These are phyloP conservation scores for Melanerpes formicivorus DNA, from an alignment of 2,113 vertebrate species.

Conservation along the genomic window DNA sequence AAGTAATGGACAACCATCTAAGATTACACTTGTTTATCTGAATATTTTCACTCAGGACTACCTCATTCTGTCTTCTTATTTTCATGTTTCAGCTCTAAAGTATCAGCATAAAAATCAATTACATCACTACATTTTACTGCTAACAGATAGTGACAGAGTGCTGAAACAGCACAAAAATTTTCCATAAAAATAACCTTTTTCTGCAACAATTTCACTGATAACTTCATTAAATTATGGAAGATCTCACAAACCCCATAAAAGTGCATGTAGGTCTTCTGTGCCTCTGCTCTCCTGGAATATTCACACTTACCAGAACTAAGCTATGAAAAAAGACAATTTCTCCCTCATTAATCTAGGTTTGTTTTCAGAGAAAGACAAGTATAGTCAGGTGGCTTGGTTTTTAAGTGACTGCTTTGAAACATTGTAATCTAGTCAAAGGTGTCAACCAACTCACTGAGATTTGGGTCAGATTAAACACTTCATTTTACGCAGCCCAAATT, in stretches of 20 bases:
- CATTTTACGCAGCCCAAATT: not conserved
- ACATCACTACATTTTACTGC: not conserved
- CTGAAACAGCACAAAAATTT: conserved; percentile 18
- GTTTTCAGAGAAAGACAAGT: not conserved
- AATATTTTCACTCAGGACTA: not conserved
- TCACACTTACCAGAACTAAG: not conserved
- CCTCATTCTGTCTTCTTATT: not conserved
- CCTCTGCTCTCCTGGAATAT: not conserved
- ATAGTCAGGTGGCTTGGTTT: not conserved
- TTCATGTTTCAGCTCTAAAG: conserved; percentile 6
- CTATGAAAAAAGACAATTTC: not conserved
- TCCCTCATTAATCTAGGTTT: not conserved
- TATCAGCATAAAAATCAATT: conserved; percentile 7
- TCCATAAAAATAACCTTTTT: conserved; percentile 8
- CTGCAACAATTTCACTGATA: not conserved
- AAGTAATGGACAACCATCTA: not conserved
- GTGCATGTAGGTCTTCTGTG: not conserved
- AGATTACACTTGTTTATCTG: not conserved
- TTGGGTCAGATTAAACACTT: not conserved
- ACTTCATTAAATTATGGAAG: not conserved
- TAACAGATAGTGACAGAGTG: not conserved
- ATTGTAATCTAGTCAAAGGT: not conserved
- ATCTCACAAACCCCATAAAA: not conserved
- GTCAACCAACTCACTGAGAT: not conserved
- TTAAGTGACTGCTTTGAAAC: not conserved